phyloP scores from a whole-genome alignment of 1,140 invertebrate species.

The Diorhabda sublineata region DNA sequence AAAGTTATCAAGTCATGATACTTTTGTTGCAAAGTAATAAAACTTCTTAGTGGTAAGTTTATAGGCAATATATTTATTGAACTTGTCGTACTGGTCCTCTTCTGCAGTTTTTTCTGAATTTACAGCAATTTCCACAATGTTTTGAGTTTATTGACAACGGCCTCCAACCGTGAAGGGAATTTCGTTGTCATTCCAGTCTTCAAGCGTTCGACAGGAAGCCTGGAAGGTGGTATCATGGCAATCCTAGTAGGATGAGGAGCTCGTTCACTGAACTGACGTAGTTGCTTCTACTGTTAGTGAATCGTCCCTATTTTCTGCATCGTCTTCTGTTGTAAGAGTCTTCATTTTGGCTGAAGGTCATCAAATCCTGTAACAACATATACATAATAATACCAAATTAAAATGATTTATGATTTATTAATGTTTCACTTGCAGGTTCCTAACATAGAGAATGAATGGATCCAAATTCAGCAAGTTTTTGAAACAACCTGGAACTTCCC shows the following conservation, averaged over 20 bases:
- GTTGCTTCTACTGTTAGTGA: constrained; percentile 8
- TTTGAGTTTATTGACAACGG: constrained; percentile 12
- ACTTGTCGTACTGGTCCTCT: constrained; percentile 15
- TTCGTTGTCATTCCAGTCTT: constrained; percentile 1
- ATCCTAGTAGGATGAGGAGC: not conserved
- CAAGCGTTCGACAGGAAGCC: not conserved
- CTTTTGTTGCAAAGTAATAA: not conserved
- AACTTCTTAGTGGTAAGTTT: constrained; percentile 7
- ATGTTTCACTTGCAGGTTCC: constrained; percentile 12
- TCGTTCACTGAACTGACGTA: constrained; percentile 3
- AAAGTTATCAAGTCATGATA: not conserved
- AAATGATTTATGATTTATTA: not conserved
- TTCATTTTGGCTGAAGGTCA: not conserved
- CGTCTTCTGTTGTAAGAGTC: not conserved
- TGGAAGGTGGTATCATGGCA: not conserved
- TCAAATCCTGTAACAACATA: not conserved
- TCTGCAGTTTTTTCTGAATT: not conserved
- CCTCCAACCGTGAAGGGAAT: constrained; percentile 4
- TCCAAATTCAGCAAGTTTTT: constrained; percentile 34
- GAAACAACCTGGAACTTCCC: constrained; percentile 44
- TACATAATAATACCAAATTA: not conserved
- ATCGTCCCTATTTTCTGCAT: constrained; percentile 8
- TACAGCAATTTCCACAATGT: constrained; percentile 9
- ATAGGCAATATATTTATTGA: constrained; percentile 14
- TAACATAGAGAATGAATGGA: constrained; percentile 24